phyloP scores from a whole-genome alignment of 2,888 invertebrate genomes.

The Invenusta paracnida region DNA sequence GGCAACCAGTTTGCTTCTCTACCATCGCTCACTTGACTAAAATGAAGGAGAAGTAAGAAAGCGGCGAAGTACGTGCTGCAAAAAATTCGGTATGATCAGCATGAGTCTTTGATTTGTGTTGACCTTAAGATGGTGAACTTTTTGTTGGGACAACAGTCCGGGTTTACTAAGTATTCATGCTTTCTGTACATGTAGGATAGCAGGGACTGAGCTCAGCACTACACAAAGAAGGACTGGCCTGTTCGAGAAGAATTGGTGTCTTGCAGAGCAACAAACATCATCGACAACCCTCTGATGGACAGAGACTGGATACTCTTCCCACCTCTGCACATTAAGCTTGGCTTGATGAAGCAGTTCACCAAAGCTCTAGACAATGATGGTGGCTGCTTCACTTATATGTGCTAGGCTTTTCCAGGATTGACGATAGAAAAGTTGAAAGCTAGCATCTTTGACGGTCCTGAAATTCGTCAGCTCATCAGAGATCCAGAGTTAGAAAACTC shows the following conservation, averaged over 20 bases:
- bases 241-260: constrained; percentile 34
- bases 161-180: constrained; percentile 50
- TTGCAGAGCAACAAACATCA: constrained; percentile 35
- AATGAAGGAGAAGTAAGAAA: constrained; percentile 37
- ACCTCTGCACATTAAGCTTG: neutral
- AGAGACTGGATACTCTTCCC: constrained; percentile 34
- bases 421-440: constrained; percentile 39
- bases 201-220: constrained; percentile 47
- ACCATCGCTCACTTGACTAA: constrained; percentile 36
- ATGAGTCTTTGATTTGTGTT: constrained; percentile 41
- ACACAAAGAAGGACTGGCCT: constrained; percentile 36
- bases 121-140: constrained; percentile 43
- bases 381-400: constrained; percentile 33
- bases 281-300: constrained; percentile 31
- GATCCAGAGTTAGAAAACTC: constrained; percentile 27
- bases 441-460: constrained; percentile 30
- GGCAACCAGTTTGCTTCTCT: constrained; percentile 40
- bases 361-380: constrained; percentile 34
- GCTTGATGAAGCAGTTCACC: constrained; percentile 22
- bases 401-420: constrained; percentile 33
- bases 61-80: constrained; percentile 37
- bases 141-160: constrained; percentile 50
- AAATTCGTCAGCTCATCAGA: constrained; percentile 37
- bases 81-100: constrained; percentile 34
- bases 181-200: constrained; percentile 49